A percentile compares a stretch with the other conserved stretches of the same genome.
Conservation (phyloP, 2,797 vertebrate genomes). For the Emydoidea blandingii region DNA sequence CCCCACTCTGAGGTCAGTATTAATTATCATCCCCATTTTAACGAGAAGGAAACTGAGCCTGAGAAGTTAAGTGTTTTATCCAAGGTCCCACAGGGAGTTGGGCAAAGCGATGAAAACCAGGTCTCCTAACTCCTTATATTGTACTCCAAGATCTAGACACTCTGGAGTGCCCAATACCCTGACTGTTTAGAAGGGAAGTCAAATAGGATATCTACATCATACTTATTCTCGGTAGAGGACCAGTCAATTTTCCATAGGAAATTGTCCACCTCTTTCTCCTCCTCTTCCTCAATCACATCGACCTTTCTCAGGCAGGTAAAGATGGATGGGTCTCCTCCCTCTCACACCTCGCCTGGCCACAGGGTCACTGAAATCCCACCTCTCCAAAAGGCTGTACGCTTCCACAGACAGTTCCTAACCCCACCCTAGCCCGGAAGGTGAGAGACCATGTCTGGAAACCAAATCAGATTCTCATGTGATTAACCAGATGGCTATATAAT, state of each 20-base stretch:
- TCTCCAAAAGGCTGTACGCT: background rate
- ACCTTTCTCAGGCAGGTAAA: background rate
- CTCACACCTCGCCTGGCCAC: background rate
- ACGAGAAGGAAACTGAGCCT: background rate
- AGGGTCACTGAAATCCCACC: fast-evolving
- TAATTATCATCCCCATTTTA: background rate
- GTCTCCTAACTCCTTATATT: background rate
- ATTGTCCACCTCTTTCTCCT: background rate
- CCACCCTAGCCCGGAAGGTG: background rate
- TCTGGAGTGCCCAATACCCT: background rate
- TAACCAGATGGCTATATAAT: background rate
- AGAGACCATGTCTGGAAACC: background rate
- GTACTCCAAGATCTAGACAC: fast-evolving
- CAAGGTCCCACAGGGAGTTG: background rate
- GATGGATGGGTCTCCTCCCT: background rate
- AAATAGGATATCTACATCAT: background rate
- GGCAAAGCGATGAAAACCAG: fast-evolving
- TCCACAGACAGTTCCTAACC: background rate
- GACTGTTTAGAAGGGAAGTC: background rate
- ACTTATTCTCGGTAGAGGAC: background rate
- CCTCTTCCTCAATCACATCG: background rate
- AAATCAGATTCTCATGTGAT: background rate
- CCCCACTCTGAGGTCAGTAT: background rate
- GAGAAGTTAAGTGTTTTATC: background rate
- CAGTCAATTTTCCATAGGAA: background rate